Evolutionary conservation across 2,888 invertebrate species (phyloP), one percentile per base, ranked within the genome.

Genomic region (Oscheius sp.): DNA sequence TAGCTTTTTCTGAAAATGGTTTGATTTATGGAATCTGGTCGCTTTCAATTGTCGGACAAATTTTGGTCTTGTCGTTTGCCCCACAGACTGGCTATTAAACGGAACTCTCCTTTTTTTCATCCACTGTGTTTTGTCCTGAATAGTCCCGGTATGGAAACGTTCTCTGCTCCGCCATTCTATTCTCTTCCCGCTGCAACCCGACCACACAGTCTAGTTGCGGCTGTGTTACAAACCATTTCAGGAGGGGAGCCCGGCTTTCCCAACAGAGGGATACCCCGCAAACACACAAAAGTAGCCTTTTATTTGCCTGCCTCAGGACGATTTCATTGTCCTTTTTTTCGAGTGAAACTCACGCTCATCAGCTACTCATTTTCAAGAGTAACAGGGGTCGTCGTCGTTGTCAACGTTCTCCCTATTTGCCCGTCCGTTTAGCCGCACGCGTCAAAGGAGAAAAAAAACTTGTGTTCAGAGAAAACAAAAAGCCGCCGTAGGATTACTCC

Each of bases 1-100:
- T 25, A 85, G 74, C 7, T 80, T 80, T 45, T 83, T 85, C 86
- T 86, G 76, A 75, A 86, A 75, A 25, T 16, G 23, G 21, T 23
- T 45, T 45, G n/a, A n/a, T n/a, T n/a, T 6, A 35, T 35, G 35
- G 35, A 6, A 9, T 49, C 13, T 13, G 13, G 21, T 7, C n/a
- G n/a, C 49, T 13, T 49, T 49, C 23, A 23, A 21, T 55, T 25
- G 55, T 25, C 23, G 13, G 6, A 55, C 12, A 18, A 35, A 35
- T 35, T 3, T 35, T 35, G 35, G 35, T 35, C 35, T 35, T 9
- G 35, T 3, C 3, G 5, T 35, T 35, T 35, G 2, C 13, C 49
- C 16, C 49, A 3, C 5, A 49, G n/a, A 49, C 49, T 49, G 16
- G 49, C 49, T 49, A 18, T 18, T n/a, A 49, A 49, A 49, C n/a